Evolutionary conservation across 1,140 invertebrate species (phyloP), one percentile per base, ranked within the genome.

Genomic region (Nephila pilipes): DNA sequence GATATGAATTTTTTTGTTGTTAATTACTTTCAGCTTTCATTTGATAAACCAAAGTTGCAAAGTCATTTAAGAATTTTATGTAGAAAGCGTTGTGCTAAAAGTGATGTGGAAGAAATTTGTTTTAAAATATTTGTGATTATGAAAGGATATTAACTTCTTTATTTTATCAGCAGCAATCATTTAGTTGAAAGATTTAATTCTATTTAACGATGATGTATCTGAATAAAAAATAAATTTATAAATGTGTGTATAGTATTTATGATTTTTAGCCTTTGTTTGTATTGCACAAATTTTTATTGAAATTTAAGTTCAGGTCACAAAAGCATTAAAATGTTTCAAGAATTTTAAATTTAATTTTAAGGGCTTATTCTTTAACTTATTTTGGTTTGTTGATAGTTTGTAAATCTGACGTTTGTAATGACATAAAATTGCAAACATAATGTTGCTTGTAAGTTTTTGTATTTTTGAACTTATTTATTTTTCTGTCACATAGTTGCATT

Each of bases 121-220:
- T 18, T 75, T 32, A 32, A 16, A 32, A 18, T 32, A 18, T 29
- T 32, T 75, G 69, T 5, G 18, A 75, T 75, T 36, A 36, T 29
- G 18, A 36, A 29, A 32, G 16, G 29, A 36, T 18, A 36, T 18
- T 32, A 32, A 75, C 36, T 75, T 75, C 12, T 25, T n/a, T 25
- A 65, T 75, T 75, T 75, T 18, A 18, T 75, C 69, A 6, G 32
- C 32, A 75, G 29, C 69, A 75, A 75, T 75, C 29, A 75, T 32
- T 18, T 32, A 32, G 25, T 6, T 75, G 29, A 65, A 25, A 65
- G n/a, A 65, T 65, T 65, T 65, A 22, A 75, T 75, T 36, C 29
- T 75, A 36, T 75, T 75, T 75, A 75, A 75, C 65, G 29, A 75
- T 75, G 69, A 75, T 36, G 32, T 75, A 75, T 36, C 32, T 75